phyloP scores from a whole-genome alignment of 2,888 invertebrate species.

The Leptinotarsa peninsularis region DNA sequence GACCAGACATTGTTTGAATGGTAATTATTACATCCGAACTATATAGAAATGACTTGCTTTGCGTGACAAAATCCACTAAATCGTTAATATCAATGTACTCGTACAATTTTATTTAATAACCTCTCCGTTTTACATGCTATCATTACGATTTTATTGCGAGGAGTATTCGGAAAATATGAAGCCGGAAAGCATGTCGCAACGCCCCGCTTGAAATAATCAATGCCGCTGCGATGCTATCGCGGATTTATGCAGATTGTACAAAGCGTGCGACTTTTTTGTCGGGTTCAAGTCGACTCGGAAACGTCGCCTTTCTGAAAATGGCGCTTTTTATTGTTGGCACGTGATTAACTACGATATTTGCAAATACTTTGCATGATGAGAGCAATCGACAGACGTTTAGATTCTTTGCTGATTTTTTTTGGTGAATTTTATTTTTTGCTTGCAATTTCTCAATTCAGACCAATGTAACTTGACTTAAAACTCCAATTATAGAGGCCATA shows the following conservation, averaged over 20 bases:
- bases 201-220: conserved; percentile 16
- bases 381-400: no score
- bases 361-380: no score
- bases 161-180: conserved; percentile 26
- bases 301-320: background rate
- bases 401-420: no score
- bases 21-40: background rate
- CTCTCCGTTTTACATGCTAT: conserved; percentile 6
- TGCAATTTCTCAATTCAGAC: no score
- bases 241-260: conserved; percentile 13
- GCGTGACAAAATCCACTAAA: conserved; percentile 6
- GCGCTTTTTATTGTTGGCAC: background rate
- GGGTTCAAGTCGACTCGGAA: conserved; percentile 1
- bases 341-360: no score
- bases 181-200: conserved; percentile 14
- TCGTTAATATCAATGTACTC: conserved; percentile 4
- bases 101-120: conserved; percentile 3
- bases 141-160: conserved; percentile 10
- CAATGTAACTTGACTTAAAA: no score
- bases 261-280: background rate
- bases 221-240: conserved; percentile 8
- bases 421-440: no score
- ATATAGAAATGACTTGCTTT: background rate
- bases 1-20: background rate
- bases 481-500: no score